Evolutionary conservation across 2,113 vertebrate genomes (phyloP).

Genomic region (Bucco capensis): DNA sequence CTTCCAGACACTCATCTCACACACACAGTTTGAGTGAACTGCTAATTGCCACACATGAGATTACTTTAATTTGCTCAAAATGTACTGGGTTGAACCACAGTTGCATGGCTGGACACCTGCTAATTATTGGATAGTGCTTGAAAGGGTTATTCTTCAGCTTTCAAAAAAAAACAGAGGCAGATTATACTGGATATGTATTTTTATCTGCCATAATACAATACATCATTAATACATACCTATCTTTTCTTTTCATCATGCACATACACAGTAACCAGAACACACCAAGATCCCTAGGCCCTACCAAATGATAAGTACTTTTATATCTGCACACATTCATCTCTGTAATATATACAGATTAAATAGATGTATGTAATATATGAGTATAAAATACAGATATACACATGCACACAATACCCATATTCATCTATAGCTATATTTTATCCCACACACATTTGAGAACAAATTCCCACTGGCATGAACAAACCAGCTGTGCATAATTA

Average conservation of each 20-base stretch:
- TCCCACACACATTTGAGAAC: background rate
- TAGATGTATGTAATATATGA: background rate
- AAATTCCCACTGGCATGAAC: background rate
- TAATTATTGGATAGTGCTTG: background rate
- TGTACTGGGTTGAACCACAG: background rate
- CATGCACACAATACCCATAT: background rate
- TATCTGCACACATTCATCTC: background rate
- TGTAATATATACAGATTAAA: background rate
- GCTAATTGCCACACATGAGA: background rate
- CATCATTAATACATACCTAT: background rate
- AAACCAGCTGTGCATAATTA: constrained; percentile 14
- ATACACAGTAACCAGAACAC: background rate
- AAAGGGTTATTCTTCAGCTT: background rate
- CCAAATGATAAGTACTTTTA: background rate
- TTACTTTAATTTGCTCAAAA: constrained; percentile 1
- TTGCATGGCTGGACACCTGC: background rate
- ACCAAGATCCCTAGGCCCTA: background rate
- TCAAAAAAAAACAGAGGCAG: background rate
- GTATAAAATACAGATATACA: background rate
- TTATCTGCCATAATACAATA: background rate
- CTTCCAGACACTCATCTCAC: background rate
- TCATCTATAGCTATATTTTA: background rate
- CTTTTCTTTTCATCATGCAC: background rate
- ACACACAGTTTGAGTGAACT: background rate
- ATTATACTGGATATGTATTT: background rate